Evolutionary conservation across 2,113 vertebrate species (phyloP), one percentile per base, ranked within the genome.

Genomic region (Cettia cetti): DNA sequence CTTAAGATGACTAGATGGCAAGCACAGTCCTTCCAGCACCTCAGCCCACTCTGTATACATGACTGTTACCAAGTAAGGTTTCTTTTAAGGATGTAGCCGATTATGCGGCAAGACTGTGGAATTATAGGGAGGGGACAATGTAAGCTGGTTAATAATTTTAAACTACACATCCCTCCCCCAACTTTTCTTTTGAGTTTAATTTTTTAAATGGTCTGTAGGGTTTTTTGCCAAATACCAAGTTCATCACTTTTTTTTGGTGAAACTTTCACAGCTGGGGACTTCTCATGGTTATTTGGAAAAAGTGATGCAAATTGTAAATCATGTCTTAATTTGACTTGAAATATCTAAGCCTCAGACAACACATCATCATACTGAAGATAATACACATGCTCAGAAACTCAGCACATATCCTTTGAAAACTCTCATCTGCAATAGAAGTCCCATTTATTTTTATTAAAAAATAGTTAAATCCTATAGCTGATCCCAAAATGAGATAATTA

Each of bases 241-340:
- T 87, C 70, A 21, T 69, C 50, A 10, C 57, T 85, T 65, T 52
- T 80, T 91, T 94, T 66, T 47, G 93, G 93, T 89, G 81, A 95
- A 85, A 59, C 31, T 45, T 94, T 95, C 85, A 56, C 66, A 92
- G 89, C 74, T 94, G 91, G 84, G 96, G 94, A 94, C 66, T 94
- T 97, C 86, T 94, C 91, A 66, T 37, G 54, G 71, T 59, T 89
- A 63, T 89, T 94, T 94, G 94, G 96, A 94, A 95, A 96, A 94
- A 95, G 47, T 97, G 95, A 96, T 77, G 94, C 70, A 82, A 90
- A 77, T 40, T 82, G 42, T 89, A 96, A 91, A 93, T 94, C 4
- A 4, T 16, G 20, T 70, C 81, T 89, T 87, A 91, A 69, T 87
- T 84, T 59, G 44, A 87, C 86, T 95, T 82, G 70, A 82, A 94